phyloP scores from a whole-genome alignment of 1,140 invertebrate genomes.

The Argopecten irradians region DNA sequence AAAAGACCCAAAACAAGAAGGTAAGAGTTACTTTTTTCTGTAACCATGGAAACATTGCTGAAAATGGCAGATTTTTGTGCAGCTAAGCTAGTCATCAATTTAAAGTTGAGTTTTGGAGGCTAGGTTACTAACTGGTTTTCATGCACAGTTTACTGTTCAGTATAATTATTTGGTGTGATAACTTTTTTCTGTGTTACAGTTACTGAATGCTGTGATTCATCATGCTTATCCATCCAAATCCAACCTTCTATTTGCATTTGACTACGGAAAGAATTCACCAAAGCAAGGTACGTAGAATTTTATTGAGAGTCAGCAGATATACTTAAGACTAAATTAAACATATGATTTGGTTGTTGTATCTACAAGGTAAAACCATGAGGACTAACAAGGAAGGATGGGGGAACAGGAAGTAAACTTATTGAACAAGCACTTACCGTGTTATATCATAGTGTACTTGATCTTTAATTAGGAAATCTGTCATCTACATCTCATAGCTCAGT shows the following conservation, averaged over 20 bases:
- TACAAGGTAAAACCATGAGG: no score
- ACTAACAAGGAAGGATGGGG: neutral
- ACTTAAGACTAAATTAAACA: neutral
- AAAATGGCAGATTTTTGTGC: no score
- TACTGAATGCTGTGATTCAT: slow-evolving; percentile 87
- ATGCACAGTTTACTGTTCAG: no score
- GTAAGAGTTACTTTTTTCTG: no score
- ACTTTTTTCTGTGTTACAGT: slow-evolving; percentile 63
- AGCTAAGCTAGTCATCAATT: neutral
- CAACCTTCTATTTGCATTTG: slow-evolving; percentile 91
- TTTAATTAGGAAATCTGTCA: no score
- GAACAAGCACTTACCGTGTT: no score
- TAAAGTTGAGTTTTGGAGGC: neutral
- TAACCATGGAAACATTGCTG: no score
- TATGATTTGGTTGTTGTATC: no score
- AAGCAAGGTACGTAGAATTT: neutral
- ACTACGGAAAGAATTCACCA: slow-evolving; percentile 79
- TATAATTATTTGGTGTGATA: no score
- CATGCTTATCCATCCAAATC: slow-evolving; percentile 91
- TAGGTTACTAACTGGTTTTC: neutral
- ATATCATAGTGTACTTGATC: neutral
- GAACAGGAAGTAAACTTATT: neutral
- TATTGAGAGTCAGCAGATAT: neutral
- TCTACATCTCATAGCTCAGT: no score
- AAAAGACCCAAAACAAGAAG: no score